phyloP scores from a whole-genome alignment of 2,113 vertebrate species.

The Nettapus auritus region DNA sequence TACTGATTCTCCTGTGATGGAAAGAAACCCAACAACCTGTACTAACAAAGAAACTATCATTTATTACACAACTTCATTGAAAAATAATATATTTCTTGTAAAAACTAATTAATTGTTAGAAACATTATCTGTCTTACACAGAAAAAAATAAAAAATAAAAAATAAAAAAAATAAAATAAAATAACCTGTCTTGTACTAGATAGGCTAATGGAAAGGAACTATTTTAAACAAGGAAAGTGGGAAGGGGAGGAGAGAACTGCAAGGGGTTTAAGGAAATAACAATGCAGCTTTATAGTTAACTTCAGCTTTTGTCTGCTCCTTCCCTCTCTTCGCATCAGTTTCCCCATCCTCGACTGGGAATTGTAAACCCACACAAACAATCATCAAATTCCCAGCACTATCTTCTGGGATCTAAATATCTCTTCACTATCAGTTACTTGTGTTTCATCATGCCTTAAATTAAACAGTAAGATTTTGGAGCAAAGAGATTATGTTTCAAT shows the following conservation, averaged over 20 bases:
- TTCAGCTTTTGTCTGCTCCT: neutral
- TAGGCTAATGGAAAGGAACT: neutral
- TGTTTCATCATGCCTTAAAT: neutral
- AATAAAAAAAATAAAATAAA: too few species aligned
- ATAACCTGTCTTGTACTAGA: neutral
- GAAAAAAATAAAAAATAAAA: constrained; percentile 33
- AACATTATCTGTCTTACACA: neutral
- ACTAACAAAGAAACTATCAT: neutral
- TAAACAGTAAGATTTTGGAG: neutral
- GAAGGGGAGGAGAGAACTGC: neutral
- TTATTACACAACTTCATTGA: neutral
- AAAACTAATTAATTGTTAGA: neutral
- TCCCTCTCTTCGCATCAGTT: neutral
- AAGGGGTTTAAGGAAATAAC: neutral
- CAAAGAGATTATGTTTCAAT: neutral
- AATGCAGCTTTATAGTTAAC: neutral
- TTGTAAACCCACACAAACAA: neutral
- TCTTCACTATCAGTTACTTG: neutral
- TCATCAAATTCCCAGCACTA: neutral
- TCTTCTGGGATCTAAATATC: neutral
- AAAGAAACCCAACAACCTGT: neutral
- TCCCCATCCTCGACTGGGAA: neutral
- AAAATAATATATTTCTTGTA: neutral
- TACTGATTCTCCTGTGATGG: neutral
- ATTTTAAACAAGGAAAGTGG: neutral